Evolutionary conservation across 35 echinoderm and acorn worm species (phyloP), one percentile per base, ranked within the genome.

Genomic region (Patiria miniata): DNA sequence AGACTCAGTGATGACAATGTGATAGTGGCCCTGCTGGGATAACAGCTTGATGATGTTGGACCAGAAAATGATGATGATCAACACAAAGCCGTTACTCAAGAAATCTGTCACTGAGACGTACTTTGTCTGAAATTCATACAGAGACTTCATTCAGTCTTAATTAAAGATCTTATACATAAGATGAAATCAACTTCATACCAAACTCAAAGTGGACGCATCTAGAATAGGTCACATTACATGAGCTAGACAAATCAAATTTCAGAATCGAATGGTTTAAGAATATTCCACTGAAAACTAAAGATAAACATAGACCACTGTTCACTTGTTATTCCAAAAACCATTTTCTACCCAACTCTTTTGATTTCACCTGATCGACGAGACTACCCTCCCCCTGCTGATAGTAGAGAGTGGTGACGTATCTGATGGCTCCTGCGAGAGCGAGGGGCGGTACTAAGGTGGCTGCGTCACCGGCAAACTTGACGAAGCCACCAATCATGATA

Each of bases 1-100:
- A 7, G 89, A 91, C 83, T 99, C 96, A 34, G 86, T 91, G 34
- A 99, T 99, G 65, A 88, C 96, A 82, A 87, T 87, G 54, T 99
- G 89, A 57, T 99, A 99, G 73, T 99, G 96, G 19, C 84, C 77
- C 61, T 99, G 96, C n/a, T 91, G 87, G 14, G 86, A 92, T 0
- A 98, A 55, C 1, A 86, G 78, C 80, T 83, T 81, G 16, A 93
- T 54, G 36, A 94, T 83, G n/a, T 92, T 76, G 9, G 83, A 68
- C 28, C 94, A 23, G 53, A 99, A 94, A 9, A 94, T 57, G 6
- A 93, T 58, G 9, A 89, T 83, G 0, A 94, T 81, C 7, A 99
- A 78, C 23, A 99, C 90, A 83, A 89, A 89, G 1, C 96, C 96
- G 87, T 94, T 99, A 22, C 44, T 81, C 61, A 99, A 86, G 84